These are phyloP conservation scores for Lepilemur ruficaudatus DNA, from an alignment of 2,797 vertebrate species.

Conservation along the genomic window DNA sequence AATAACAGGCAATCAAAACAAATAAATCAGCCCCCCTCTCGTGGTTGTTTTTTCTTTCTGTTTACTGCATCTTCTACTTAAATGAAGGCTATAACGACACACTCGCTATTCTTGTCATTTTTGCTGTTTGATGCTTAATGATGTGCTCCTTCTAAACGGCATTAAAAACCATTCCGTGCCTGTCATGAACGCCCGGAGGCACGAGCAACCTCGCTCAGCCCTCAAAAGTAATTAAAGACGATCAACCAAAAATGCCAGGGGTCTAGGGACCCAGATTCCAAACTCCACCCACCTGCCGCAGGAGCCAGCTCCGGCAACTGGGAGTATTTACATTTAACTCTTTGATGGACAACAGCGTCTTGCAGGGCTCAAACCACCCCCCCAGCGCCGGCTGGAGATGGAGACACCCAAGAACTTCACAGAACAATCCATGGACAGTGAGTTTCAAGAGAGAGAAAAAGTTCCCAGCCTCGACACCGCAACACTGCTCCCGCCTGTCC, in stretches of 20 bases:
- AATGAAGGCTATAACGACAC: constrained; percentile 78
- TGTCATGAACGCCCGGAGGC: constrained; percentile 80
- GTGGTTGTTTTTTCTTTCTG: constrained; percentile 33
- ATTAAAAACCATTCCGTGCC: constrained; percentile 84
- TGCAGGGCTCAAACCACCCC: neutral
- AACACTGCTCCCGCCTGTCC: no score
- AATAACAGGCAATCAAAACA: constrained; percentile 63
- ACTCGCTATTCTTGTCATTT: constrained; percentile 80
- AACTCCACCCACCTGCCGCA: constrained; percentile 81
- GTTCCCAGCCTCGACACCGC: neutral
- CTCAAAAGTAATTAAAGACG: constrained; percentile 89
- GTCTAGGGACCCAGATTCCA: constrained; percentile 84
- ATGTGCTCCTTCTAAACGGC: constrained; percentile 82
- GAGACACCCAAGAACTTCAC: neutral
- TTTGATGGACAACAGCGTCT: neutral
- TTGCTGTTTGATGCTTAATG: constrained; percentile 81
- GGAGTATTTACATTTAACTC: constrained; percentile 80
- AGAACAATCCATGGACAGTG: neutral
- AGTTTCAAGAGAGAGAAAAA: neutral
- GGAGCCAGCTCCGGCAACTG: constrained; percentile 70
- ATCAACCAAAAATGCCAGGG: constrained; percentile 86
- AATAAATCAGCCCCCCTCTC: constrained; percentile 55
- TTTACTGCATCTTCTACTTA: neutral
- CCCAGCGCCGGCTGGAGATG: neutral
- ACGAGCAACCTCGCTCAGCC: constrained; percentile 77